These are phyloP conservation scores for Glyptemys insculpta DNA, from an alignment of 2,797 vertebrate species.

Conservation along the genomic window DNA sequence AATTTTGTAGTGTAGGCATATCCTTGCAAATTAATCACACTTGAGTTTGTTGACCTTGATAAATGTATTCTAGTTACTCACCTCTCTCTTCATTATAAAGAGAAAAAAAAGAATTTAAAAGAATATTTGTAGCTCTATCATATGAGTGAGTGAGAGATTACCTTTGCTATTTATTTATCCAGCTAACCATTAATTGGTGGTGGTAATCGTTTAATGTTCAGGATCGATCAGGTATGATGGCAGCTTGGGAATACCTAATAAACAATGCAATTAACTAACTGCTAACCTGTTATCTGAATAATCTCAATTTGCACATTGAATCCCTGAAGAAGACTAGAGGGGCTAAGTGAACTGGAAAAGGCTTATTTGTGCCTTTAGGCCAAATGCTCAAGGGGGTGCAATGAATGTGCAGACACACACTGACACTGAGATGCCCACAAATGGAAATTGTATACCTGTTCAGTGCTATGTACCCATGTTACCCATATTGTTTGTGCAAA, in stretches of 20 bases:
- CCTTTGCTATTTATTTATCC: constrained; percentile 13
- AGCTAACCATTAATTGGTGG: background rate
- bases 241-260: constrained; percentile 33
- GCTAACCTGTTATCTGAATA: constrained; percentile 37
- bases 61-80: constrained; percentile 42
- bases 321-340: constrained; percentile 55
- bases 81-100: constrained; percentile 10
- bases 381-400: background rate
- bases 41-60: constrained; percentile 29
- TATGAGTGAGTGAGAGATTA: background rate
- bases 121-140: no score
- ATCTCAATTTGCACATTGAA: constrained; percentile 52
- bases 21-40: background rate
- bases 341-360: constrained; percentile 18
- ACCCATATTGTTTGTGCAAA: background rate
- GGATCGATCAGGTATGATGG: background rate
- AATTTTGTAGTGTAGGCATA: background rate
- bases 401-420: background rate
- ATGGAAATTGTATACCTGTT: background rate
- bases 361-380: constrained; percentile 5
- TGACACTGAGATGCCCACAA: background rate
- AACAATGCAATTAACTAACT: constrained; percentile 21
- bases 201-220: constrained; percentile 8
- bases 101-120: background rate
- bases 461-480: fast-evolving